Base-by-base conservation (phyloP, 2,797 vertebrate genomes). In the Zonotrichia albicollis region DNA sequence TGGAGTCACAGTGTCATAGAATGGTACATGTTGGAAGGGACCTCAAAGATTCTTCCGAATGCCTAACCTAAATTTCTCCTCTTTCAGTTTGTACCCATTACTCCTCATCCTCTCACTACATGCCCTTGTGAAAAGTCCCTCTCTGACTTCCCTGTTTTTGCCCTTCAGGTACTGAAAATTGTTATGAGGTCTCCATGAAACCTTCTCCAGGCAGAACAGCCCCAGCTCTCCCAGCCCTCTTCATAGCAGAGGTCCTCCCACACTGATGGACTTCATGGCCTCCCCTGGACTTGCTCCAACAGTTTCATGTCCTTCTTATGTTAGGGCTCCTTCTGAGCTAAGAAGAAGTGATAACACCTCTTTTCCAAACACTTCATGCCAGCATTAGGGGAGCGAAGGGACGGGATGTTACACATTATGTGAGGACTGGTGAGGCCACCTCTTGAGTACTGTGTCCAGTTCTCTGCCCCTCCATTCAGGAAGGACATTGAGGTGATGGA, bases 391-490 rank as follows among this genome's bases (percentile, higher is more conserved):
- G 12, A 8, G 21, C 4, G 12, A 38, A 8, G 2, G 14, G 13
- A 40, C 5, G 5, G 6, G 22, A 10, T 1, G 4, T 12, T 32
- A 50, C 42, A 38, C 2, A 7, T 13, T 5, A 0, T 26, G 23
- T 13, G 1, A 0, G 25, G 20, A n/a, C n/a, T 45, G n/a, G 3
- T 54, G 25, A 67, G 10, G 46, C 15, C 25, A 42, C 13, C 7
- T 10, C n/a, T 42, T 0, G 0, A 42, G 30, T 19, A 11, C 30
- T 4, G 30, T 11, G 14, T 5, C 42, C 40, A 61, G 10, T 48
- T 42, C 30, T 32, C 26, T 7, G 61, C 6, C 48, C 4, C 12
- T 61, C 18, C 16, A 16, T 54, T 60, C 54, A 54, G 34, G 26
- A 80, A 58, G 23, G 16, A n/a, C 29, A 53, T 2, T 20, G 60